Percentiles rank a stretch among this genome's conserved stretches.
phyloP scores from a whole-genome alignment of 2,113 vertebrate species.

The Rhagologus leucostigma region DNA sequence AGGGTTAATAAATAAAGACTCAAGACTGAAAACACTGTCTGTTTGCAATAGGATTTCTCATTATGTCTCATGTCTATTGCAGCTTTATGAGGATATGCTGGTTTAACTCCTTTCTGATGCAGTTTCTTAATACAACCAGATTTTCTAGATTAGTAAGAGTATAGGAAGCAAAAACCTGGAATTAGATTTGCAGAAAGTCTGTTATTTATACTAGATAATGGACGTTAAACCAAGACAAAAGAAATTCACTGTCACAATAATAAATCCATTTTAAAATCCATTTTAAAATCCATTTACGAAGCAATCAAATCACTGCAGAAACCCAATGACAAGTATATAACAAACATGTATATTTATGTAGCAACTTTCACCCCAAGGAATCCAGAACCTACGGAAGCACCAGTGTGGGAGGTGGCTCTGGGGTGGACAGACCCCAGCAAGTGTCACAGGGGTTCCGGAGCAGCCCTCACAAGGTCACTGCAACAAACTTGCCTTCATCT shows the following conservation, averaged over 20 bases:
- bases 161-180: constrained; percentile 36
- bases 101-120: constrained; percentile 35
- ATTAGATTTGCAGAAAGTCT: constrained; percentile 30
- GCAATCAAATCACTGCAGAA: not conserved
- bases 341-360: not conserved
- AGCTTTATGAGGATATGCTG: constrained; percentile 32
- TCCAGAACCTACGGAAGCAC: not conserved
- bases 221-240: constrained; percentile 13
- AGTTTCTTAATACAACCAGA: constrained; percentile 34
- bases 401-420: not conserved
- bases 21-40: not conserved
- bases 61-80: constrained; percentile 16
- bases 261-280: constrained; percentile 8
- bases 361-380: not conserved
- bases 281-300: constrained; percentile 15
- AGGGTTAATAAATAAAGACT: constrained; percentile 43
- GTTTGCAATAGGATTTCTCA: constrained; percentile 40
- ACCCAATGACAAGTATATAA: not conserved
- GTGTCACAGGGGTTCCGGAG: not conserved
- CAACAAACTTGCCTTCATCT: not conserved
- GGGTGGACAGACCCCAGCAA: not conserved
- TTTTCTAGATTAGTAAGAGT: constrained; percentile 51
- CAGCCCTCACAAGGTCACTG: not conserved
- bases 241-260: constrained; percentile 23
- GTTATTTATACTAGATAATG: constrained; percentile 31